Evolutionary conservation across 1,140 invertebrate genomes (phyloP), one percentile per base, ranked within the genome.

Genomic region (Drosophila ironensis): DNA sequence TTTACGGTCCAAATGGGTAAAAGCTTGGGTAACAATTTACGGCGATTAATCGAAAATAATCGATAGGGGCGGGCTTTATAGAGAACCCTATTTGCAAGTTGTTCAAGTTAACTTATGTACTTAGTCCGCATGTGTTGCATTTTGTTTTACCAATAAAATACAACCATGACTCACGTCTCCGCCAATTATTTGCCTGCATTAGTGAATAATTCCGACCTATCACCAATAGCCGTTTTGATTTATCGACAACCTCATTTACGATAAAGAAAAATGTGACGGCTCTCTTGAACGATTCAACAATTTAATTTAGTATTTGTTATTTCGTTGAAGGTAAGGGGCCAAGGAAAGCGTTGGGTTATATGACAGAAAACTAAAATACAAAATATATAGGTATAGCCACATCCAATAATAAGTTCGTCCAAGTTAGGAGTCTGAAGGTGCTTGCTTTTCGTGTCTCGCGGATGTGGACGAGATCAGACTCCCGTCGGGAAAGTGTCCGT

Each of bases 231-330:
- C 14, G 17, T 27, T 56, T 35, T 44, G 8, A 53, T 24, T 48
- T 37, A 53, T 48, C 44, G 47, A 17, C n/a, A 7, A 22, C 25
- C 17, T 14, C 42, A 54, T 60, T 70, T 45, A 14, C 27, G 51
- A 69, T 75, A 69, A 54, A 22, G 14, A 12, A 53, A n/a, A 68
- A 8, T 44, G 20, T 42, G 20, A 37, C 20, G 19, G 11, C 17
- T n/a, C 2, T 22, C 24, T n/a, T 40, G 11, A 27, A 30, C 25
- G 33, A 46, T 25, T 30, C 12, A 74, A 54, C 12, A 68, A 72
- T 52, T 54, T 59, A 11, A 44, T 14, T 50, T n/a, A n/a, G n/a
- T n/a, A n/a, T n/a, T 57, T 52, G 5, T 52, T 77, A 46, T n/a
- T 33, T 37, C 11, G 14, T 24, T 33, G 3, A 33, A 14, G 14